A percentile compares a stretch with the other conserved stretches of the same genome.
phyloP scores from a whole-genome alignment of 2,888 invertebrate genomes.

The Leucoma salicis region DNA sequence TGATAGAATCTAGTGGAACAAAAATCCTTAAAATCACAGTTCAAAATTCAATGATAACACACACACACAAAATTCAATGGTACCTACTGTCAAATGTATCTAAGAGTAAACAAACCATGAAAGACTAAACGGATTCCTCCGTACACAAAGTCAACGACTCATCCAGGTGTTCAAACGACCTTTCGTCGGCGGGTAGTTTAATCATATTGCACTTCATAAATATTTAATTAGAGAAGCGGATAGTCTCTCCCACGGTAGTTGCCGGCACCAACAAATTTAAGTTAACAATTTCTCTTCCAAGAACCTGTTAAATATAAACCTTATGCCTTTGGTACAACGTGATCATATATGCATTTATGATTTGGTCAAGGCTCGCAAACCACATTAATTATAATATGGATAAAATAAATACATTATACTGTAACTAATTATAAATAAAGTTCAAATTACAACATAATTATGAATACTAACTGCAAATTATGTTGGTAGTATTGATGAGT shows the following conservation, averaged over 20 bases:
- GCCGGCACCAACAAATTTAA: constrained; percentile 27
- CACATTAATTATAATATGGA: not conserved
- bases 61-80: too few species aligned
- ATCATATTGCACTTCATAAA: constrained; percentile 55
- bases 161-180: constrained; percentile 65
- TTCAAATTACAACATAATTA: constrained; percentile 15
- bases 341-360: constrained; percentile 12
- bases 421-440: constrained; percentile 10
- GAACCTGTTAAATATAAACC: constrained; percentile 16
- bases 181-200: constrained; percentile 56
- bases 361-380: constrained; percentile 21
- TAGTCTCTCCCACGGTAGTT: constrained; percentile 71
- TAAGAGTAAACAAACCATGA: too few species aligned
- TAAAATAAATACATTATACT: not conserved
- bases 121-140: not conserved
- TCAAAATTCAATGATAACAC: too few species aligned
- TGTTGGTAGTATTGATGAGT: constrained; percentile 27
- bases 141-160: constrained; percentile 21
- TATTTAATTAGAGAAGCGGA: constrained; percentile 65
- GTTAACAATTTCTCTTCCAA: not conserved
- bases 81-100: too few species aligned
- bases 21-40: not conserved
- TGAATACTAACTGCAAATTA: constrained; percentile 7
- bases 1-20: too few species aligned
- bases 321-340: constrained; percentile 10